Evolutionary conservation across 2,113 vertebrate species (phyloP), one percentile per base, ranked within the genome.

Genomic region (Oncorhynchus masou): DNA sequence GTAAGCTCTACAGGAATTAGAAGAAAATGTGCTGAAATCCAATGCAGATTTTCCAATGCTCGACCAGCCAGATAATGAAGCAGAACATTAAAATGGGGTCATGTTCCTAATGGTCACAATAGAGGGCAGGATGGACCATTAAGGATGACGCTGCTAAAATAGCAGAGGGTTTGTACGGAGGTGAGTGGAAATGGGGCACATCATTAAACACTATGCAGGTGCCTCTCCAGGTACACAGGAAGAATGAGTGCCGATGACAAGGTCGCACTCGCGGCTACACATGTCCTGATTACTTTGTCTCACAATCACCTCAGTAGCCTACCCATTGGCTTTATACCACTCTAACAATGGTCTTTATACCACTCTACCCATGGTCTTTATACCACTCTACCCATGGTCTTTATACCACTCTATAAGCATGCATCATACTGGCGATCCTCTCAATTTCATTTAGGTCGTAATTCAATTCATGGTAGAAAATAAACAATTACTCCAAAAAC

Each of bases 241-340:
- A 77, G 85, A 92, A 90, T 88, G 89, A 90, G 79, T 74, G 86
- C 84, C 84, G 87, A 84, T 90, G 90, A 91, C 89, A 91, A 89
- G 86, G 90, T 88, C 85, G 83, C 84, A 90, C 90, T 86, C 79
- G 88, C 78, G 88, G 91, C 90, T 91, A 92, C 90, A 90, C 83
- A 88, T 74, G 90, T 90, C 91, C 91, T 92, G 87, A 91, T 90
- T 91, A 86, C 87, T 78, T 86, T 85, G 83, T 87, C 87, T 89
- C 81, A 59, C 81, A 77, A 84, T 68, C 31, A 45, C 9, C 39
- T 11, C 39, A 80, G 84, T 85, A 74, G 79, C 74, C 81, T 15
- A 22, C 65, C 15, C 11, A 22, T 62, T n/a, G 7, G 16, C 24
- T 27, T 29, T 16, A 67, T 34, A 34, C 5, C 31, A 34, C 31